Conservation (phyloP, 2,888 invertebrate genomes). For the Chironomus riparius region DNA sequence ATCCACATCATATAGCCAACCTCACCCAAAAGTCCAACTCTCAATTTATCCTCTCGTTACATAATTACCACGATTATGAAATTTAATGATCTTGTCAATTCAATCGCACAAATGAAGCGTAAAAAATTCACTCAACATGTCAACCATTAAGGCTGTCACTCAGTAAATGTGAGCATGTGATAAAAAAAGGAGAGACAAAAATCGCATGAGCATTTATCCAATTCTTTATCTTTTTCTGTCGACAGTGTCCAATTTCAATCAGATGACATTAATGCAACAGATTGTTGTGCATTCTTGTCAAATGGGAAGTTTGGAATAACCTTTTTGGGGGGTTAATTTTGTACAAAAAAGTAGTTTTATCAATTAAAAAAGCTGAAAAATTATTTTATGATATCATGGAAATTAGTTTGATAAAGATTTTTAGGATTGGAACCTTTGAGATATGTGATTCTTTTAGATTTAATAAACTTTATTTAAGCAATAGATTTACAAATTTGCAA, state of each 20-base stretch:
- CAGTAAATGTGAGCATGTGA: not conserved
- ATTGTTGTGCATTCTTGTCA: constrained; percentile 4
- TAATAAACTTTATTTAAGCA: too few relatives aligned
- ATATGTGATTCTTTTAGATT: too few relatives aligned
- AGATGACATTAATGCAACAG: not conserved
- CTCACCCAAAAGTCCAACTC: too few relatives aligned
- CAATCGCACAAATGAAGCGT: not conserved
- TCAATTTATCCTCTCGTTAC: not conserved
- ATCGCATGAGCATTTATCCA: not conserved
- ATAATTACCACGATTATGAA: not conserved
- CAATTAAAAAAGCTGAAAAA: too few relatives aligned
- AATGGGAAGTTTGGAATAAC: not conserved
- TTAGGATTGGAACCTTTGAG: too few relatives aligned
- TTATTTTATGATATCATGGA: too few relatives aligned
- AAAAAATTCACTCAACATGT: not conserved
- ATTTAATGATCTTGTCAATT: not conserved
- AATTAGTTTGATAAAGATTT: too few relatives aligned
- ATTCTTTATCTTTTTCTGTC: not conserved
- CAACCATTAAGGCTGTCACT: not conserved
- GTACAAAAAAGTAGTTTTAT: not conserved
- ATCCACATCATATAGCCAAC: too few relatives aligned
- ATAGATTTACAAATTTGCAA: too few relatives aligned
- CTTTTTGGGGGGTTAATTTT: too few relatives aligned
- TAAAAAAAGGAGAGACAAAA: not conserved
- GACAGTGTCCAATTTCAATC: not conserved